Conservation (phyloP, 64 coral and sea anemone species). For the Porites australiensis region DNA sequence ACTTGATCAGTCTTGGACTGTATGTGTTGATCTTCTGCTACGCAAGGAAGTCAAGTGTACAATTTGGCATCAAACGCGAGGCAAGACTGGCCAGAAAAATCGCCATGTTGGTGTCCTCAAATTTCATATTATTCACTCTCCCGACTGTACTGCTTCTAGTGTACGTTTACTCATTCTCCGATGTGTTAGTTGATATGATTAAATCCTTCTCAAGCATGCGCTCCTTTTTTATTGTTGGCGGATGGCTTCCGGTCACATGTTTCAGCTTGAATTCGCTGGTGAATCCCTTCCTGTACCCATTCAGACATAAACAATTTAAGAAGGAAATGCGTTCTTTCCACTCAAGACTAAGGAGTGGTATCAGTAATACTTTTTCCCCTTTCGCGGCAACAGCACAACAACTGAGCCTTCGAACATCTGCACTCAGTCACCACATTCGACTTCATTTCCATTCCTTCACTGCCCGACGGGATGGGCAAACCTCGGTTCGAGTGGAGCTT, state of each 20-base stretch:
- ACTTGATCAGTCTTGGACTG: conserved; percentile 18
- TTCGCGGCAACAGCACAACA: conserved; percentile 4
- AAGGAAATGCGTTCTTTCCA: conserved; percentile 35
- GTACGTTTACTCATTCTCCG: conserved; percentile 58
- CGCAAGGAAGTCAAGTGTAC: conserved; percentile 15
- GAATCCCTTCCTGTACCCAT: conserved; percentile 69
- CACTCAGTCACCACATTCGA: conserved; percentile 1
- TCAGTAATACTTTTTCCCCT: conserved; percentile 26
- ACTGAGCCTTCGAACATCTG: conserved; percentile 10
- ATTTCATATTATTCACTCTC: conserved; percentile 57
- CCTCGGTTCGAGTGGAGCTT: background rate
- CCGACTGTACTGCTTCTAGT: conserved; percentile 60
- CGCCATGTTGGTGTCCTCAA: conserved; percentile 27
- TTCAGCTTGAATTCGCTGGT: conserved; percentile 55
- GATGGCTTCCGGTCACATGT: conserved; percentile 69
- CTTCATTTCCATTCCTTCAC: conserved; percentile 34
- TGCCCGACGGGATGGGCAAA: conserved; percentile 11
- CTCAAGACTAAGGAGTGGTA: background rate
- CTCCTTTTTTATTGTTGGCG: conserved; percentile 48
- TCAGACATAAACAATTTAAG: conserved; percentile 59
- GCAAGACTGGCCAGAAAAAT: conserved; percentile 56
- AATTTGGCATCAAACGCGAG: conserved; percentile 56
- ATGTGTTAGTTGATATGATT: conserved; percentile 17
- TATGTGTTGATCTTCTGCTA: conserved; percentile 58
- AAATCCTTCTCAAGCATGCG: conserved; percentile 38